Conservation (phyloP, 2,888 invertebrate species). For the Phasia obesa region DNA sequence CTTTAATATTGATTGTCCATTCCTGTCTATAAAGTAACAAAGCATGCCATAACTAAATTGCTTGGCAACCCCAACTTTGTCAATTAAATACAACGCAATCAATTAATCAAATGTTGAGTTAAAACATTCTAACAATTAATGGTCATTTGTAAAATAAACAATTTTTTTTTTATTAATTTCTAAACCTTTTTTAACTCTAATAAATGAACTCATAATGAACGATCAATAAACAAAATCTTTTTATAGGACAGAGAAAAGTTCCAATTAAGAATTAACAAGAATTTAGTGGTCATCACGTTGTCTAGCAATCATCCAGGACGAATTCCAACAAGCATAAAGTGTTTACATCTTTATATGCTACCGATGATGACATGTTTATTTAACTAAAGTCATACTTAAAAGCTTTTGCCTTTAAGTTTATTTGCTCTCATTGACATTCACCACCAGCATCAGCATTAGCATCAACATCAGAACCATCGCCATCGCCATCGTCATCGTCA, state of each 20-base stretch:
- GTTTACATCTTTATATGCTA: slow-evolving; percentile 46
- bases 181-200: slow-evolving; percentile 16
- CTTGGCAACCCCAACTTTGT: background rate
- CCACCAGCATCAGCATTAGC: background rate
- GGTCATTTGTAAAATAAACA: background rate
- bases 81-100: background rate
- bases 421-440: slow-evolving; percentile 31
- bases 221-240: background rate
- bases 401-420: slow-evolving; percentile 48
- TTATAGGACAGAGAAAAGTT: slow-evolving; percentile 38
- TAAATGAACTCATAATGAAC: slow-evolving; percentile 29
- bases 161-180: slow-evolving; percentile 26
- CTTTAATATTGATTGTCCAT: too few relatives aligned
- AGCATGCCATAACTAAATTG: too few relatives aligned
- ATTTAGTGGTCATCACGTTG: slow-evolving; percentile 58
- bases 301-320: slow-evolving; percentile 44
- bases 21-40: too few relatives aligned
- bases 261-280: slow-evolving; percentile 61
- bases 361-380: slow-evolving; percentile 52
- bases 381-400: slow-evolving; percentile 63
- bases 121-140: slow-evolving; percentile 1
- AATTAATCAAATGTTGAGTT: slow-evolving; percentile 11
- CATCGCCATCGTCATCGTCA: slow-evolving; percentile 17
- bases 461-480: background rate
- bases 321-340: slow-evolving; percentile 36